Conservation (phyloP, 2,888 invertebrate genomes). For the Oscheius sp. region DNA sequence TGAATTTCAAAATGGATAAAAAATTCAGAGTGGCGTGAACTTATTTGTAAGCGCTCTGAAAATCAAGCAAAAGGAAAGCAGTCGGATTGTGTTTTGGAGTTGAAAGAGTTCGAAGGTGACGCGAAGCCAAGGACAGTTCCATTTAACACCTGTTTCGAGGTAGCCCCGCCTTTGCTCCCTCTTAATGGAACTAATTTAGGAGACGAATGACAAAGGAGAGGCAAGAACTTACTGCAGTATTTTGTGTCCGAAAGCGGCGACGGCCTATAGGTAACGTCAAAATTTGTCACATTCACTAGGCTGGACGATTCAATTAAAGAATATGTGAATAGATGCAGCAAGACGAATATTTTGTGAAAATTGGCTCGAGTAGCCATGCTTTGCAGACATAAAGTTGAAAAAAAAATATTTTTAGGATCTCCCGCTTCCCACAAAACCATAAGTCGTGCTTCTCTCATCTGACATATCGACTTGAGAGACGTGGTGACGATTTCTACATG, state of each 20-base stretch:
- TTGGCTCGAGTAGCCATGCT: too few species aligned
- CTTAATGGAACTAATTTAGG: conserved; percentile 40
- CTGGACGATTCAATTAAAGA: too few species aligned
- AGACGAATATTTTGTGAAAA: too few species aligned
- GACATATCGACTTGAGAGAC: conserved; percentile 61
- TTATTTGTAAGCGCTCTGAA: conserved; percentile 51
- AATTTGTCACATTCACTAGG: too few species aligned
- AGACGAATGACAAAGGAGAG: conserved; percentile 60
- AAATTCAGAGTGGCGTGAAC: conserved; percentile 64
- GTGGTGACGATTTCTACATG: conserved; percentile 59
- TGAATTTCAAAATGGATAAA: not conserved
- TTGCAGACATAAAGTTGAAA: too few species aligned
- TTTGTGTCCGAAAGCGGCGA: conserved; percentile 63
- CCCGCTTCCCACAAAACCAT: conserved; percentile 46
- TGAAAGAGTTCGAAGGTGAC: conserved; percentile 60
- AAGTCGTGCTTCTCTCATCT: conserved; percentile 63
- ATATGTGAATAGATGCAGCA: too few species aligned
- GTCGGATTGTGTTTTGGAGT: conserved; percentile 55
- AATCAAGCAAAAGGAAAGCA: conserved; percentile 40
- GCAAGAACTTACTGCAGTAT: conserved; percentile 62
- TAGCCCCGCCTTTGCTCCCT: conserved; percentile 4
- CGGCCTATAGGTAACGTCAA: conserved; percentile 59
- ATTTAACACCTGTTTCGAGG: conserved; percentile 62
- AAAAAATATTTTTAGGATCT: conserved; percentile 37
- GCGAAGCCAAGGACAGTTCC: conserved; percentile 51